These are phyloP conservation scores for Galbula dea DNA, from an alignment of 2,113 vertebrate species.

Conservation along the genomic window DNA sequence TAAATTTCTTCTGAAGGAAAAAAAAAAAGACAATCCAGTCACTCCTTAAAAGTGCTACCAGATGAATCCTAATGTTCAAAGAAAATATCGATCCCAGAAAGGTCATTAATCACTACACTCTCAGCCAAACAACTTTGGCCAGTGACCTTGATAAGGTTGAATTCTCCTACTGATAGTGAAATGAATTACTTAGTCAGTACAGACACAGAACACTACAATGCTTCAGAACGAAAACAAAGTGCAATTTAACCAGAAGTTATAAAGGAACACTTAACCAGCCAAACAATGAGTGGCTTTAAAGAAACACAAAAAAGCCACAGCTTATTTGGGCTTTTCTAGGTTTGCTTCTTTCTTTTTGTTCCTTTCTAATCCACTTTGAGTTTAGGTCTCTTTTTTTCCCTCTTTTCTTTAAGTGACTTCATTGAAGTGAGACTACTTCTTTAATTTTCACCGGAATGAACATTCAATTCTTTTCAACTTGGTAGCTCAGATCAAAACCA, in stretches of 20 bases:
- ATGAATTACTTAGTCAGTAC: neutral
- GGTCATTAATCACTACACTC: conserved; percentile 15
- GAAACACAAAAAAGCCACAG: neutral
- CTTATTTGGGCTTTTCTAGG: neutral
- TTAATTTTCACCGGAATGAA: neutral
- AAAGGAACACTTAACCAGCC: neutral
- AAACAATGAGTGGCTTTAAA: neutral
- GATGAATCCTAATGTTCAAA: neutral
- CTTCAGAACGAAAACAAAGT: neutral
- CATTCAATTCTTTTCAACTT: neutral
- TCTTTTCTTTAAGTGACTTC: too few relatives aligned
- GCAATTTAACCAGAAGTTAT: neutral
- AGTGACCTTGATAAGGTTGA: conserved; percentile 39
- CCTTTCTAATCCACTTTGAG: neutral
- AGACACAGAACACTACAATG: neutral
- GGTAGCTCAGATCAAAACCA: neutral
- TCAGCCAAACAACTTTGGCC: conserved; percentile 9
- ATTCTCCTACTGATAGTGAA: neutral
- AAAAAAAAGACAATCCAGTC: neutral
- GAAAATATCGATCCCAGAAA: conserved; percentile 10
- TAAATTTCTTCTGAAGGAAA: neutral
- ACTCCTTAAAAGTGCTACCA: neutral
- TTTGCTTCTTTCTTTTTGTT: neutral
- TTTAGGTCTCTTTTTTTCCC: too few relatives aligned
- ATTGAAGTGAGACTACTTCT: neutral